Base-by-base conservation (phyloP, 2,797 vertebrate genomes). In the Thunnus albacares region DNA sequence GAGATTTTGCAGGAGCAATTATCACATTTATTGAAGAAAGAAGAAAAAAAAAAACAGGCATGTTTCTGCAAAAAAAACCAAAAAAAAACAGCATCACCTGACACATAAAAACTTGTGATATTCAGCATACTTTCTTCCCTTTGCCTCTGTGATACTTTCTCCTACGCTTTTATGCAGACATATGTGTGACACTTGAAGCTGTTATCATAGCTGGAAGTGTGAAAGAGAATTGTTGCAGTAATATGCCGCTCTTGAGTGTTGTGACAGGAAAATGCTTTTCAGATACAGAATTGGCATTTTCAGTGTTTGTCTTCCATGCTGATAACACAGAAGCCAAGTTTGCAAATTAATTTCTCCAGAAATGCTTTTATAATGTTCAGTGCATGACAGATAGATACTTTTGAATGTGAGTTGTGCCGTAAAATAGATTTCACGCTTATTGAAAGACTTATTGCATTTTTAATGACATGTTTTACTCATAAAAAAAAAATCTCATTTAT, bases 181-280 rank as follows among this genome's bases (percentile, higher is more conserved):
- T 93, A 94, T 92, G 93, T 93, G 89, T 92, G 87, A 91, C 90
- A 92, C 92, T 93, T 82, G 87, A 92, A 93, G 87, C 91, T 92
- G 91, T 90, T 89, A 93, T 91, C 90, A 86, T 90, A 83, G 90
- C 85, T 91, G 69, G 81, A 92, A 92, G 93, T 94, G 94, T 94
- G 94, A 94, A 94, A 67, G 79, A 83, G 87, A 87, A 92, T 89
- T 88, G 86, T 90, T 91, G 87, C 89, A 84, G 82, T 89, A 90
- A 91, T 89, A 87, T 90, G 86, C 78, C 75, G 77, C 75, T 80
- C 87, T 89, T 76, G 79, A 90, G 89, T 90, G 92, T 92, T 90
- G 81, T 88, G 90, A 90, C 87, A 87, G 84, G 70, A 90, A 91
- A 87, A 91, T 80, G 83, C 79, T 84, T 90, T 87, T 84, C 80